Percentiles rank a stretch among this genome's conserved stretches.
Conservation (phyloP, 2,888 invertebrate genomes). For the Drosophila lutescens region DNA sequence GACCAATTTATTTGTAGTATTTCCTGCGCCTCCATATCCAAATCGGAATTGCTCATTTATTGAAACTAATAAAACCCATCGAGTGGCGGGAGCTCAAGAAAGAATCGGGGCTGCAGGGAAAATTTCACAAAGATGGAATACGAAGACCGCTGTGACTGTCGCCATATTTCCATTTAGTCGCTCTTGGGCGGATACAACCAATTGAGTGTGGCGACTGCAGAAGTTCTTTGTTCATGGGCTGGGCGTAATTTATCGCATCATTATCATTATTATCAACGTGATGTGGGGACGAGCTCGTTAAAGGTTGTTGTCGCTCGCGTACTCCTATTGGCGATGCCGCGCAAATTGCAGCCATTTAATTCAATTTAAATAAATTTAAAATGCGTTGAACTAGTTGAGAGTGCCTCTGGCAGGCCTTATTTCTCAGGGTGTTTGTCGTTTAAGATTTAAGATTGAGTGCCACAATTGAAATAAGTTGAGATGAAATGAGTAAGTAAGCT, state of each 20-base stretch:
- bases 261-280: constrained; percentile 53
- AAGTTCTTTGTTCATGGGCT: constrained; percentile 41
- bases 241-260: constrained; percentile 55
- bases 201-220: constrained; percentile 65
- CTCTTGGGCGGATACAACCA: constrained; percentile 80
- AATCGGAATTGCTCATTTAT: constrained; percentile 73
- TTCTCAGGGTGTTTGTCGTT: constrained; percentile 19
- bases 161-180: constrained; percentile 68
- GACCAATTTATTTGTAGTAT: not conserved
- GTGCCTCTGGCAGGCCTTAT: constrained; percentile 28
- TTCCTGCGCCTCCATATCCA: not conserved
- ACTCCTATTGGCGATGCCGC: constrained; percentile 55
- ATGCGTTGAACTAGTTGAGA: constrained; percentile 68
- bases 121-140: constrained; percentile 19
- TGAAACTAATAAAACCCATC: constrained; percentile 68
- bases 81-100: constrained; percentile 2
- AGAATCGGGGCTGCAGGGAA: constrained; percentile 12
- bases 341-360: constrained; percentile 79
- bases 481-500: constrained; percentile 3
- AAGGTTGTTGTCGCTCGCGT: constrained; percentile 43
- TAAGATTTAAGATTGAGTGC: constrained; percentile 17
- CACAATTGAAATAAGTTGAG: constrained; percentile 29
- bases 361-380: constrained; percentile 80
- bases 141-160: constrained; percentile 66
- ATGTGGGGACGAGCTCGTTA: constrained; percentile 44